These are phyloP conservation scores for Gobiocypris rarus DNA, from an alignment of 2,113 vertebrate genomes.

Conservation along the genomic window DNA sequence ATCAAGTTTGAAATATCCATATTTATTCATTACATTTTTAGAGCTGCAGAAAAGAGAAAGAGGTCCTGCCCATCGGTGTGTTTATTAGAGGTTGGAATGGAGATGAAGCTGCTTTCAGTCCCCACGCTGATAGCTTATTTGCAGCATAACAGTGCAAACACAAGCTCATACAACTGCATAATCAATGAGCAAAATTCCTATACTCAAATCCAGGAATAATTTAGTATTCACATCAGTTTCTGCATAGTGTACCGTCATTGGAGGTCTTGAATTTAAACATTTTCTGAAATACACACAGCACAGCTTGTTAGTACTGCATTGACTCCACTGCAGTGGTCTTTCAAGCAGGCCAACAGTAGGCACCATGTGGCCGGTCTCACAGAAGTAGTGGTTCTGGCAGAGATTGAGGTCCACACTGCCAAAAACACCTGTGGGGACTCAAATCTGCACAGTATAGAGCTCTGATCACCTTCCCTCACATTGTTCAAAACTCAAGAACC, in stretches of 20 bases:
- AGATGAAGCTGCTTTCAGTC: conserved; percentile 37
- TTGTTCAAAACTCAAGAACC: conserved; percentile 42
- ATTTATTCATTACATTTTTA: conserved; percentile 42
- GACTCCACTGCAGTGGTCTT: not conserved
- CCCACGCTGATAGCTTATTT: conserved; percentile 48
- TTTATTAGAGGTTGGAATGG: conserved; percentile 45
- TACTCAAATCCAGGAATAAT: conserved; percentile 8
- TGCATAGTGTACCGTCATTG: not conserved
- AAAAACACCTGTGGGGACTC: conserved; percentile 36
- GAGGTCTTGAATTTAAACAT: not conserved
- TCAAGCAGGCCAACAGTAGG: conserved; percentile 12
- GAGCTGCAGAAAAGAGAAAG: conserved; percentile 18
- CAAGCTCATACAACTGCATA: conserved; percentile 38
- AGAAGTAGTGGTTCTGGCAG: conserved; percentile 46
- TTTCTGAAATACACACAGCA: too few species aligned
- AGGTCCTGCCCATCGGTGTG: conserved; percentile 40
- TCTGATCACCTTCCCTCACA: conserved; percentile 36
- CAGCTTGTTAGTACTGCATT: conserved; percentile 13
- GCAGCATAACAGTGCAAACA: conserved; percentile 49
- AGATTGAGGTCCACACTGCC: conserved; percentile 9
- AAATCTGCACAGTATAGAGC: conserved; percentile 26
- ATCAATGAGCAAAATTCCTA: conserved; percentile 36
- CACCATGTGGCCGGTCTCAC: conserved; percentile 12
- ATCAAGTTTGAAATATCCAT: conserved; percentile 22
- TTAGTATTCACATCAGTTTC: conserved; percentile 2